A percentile compares a stretch with the other conserved stretches of the same genome.
These are phyloP conservation scores for Origma solitaria DNA, from an alignment of 2,113 vertebrate genomes.

Conservation along the genomic window DNA sequence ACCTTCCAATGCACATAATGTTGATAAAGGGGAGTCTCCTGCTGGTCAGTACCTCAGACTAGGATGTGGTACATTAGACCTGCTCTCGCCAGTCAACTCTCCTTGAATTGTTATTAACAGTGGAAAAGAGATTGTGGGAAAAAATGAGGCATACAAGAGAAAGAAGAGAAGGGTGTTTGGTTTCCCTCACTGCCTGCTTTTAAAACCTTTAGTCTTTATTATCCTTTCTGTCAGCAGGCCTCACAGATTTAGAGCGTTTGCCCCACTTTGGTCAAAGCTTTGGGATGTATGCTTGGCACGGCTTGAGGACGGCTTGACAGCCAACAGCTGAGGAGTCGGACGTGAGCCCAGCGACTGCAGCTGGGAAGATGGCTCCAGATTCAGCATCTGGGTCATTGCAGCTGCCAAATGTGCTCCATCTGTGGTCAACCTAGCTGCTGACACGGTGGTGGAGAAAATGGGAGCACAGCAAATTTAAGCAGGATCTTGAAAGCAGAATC, in stretches of 20 bases:
- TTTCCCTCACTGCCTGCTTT: neutral
- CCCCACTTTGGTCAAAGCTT: neutral
- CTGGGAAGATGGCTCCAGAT: conserved; percentile 36
- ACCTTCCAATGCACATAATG: neutral
- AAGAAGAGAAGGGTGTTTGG: neutral
- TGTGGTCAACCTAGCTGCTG: neutral
- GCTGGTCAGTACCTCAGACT: neutral
- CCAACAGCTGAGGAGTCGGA: conserved; percentile 8
- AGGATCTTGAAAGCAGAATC: neutral
- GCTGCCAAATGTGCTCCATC: conserved; percentile 8
- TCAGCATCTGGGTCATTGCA: conserved; percentile 21
- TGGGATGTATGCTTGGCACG: neutral
- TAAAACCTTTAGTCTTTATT: neutral
- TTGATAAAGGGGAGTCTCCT: neutral
- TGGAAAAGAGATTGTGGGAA: neutral
- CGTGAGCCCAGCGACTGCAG: neutral
- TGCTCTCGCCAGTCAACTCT: neutral
- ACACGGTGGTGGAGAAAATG: accelerated
- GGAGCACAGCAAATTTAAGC: neutral
- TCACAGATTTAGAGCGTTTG: conserved; percentile 5
- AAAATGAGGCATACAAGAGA: neutral
- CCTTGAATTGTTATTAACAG: neutral
- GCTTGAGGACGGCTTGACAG: neutral
- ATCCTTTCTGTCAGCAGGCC: neutral
- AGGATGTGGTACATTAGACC: neutral